Percentiles rank a stretch among this genome's conserved stretches.
Evolutionary conservation across 2,797 vertebrate species (phyloP).

Genomic region (Acropternis orthonyx): DNA sequence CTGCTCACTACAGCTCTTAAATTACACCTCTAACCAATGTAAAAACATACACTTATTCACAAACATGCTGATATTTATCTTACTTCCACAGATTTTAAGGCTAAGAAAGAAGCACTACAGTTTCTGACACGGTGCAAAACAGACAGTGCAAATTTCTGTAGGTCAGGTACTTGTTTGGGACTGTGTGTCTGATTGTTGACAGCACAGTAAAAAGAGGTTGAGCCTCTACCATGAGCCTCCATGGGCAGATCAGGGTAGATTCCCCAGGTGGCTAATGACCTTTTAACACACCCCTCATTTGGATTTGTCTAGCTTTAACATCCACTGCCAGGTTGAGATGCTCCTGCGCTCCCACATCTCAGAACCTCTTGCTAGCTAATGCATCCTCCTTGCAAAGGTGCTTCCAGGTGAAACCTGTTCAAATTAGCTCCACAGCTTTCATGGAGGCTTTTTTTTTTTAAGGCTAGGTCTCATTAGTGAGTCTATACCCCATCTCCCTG

Average conservation of each 20-base stretch:
- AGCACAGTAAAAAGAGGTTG: neutral
- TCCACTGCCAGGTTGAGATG: neutral
- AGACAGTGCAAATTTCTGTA: neutral
- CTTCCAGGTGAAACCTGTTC: neutral
- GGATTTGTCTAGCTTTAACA: neutral
- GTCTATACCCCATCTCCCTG: neutral
- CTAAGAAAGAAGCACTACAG: neutral
- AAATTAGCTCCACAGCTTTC: neutral
- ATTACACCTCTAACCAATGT: rapidly evolving
- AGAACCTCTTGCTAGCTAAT: neutral
- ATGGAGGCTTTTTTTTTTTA: neutral
- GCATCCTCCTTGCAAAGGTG: neutral
- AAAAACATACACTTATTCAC: neutral
- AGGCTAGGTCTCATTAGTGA: neutral
- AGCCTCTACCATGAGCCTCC: neutral
- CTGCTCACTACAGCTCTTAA: neutral
- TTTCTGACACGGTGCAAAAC: neutral
- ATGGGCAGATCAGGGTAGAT: neutral
- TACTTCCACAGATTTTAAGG: neutral
- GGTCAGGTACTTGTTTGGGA: rapidly evolving
- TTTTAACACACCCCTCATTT: neutral
- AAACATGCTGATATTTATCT: neutral
- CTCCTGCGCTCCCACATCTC: neutral
- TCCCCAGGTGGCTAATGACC: neutral
- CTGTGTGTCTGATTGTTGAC: neutral